A percentile compares a stretch with the other conserved stretches of the same genome.
Evolutionary conservation across 1,140 invertebrate genomes (phyloP).

Genomic region (Myzus persicae): DNA sequence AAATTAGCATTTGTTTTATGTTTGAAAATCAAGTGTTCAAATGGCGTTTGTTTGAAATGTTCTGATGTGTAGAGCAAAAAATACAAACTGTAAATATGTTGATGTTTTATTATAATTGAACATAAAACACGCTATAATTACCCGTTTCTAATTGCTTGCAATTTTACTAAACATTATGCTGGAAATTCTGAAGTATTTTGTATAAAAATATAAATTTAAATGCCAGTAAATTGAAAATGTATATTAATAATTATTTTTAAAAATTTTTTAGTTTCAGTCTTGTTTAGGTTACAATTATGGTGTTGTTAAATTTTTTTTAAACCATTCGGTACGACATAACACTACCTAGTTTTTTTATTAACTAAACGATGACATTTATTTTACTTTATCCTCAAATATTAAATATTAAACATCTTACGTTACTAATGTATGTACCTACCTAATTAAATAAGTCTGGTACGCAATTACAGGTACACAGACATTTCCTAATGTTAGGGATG

Average conservation of each 20-base stretch:
- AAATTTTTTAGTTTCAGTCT: too few species aligned
- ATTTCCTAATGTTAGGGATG: background rate
- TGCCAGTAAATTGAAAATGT: background rate
- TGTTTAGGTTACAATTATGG: background rate
- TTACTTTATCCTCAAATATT: background rate
- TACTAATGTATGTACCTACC: background rate
- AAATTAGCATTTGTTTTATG: slow-evolving; percentile 4
- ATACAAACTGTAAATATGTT: background rate
- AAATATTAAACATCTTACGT: background rate
- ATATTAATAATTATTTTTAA: background rate
- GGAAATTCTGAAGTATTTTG: background rate
- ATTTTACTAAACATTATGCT: background rate
- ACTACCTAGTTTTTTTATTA: background rate
- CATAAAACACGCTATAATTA: background rate
- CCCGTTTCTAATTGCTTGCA: background rate
- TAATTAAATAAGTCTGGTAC: background rate
- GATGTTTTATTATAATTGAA: background rate
- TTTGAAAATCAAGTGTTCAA: background rate
- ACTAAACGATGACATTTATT: background rate
- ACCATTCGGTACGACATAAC: background rate
- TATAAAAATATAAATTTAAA: background rate
- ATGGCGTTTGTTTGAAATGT: background rate
- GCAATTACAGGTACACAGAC: background rate
- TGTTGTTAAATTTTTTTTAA: background rate
- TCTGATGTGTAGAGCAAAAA: background rate